Evolutionary conservation across 2,113 vertebrate genomes (phyloP).

Genomic region (Sprattus sprattus): DNA sequence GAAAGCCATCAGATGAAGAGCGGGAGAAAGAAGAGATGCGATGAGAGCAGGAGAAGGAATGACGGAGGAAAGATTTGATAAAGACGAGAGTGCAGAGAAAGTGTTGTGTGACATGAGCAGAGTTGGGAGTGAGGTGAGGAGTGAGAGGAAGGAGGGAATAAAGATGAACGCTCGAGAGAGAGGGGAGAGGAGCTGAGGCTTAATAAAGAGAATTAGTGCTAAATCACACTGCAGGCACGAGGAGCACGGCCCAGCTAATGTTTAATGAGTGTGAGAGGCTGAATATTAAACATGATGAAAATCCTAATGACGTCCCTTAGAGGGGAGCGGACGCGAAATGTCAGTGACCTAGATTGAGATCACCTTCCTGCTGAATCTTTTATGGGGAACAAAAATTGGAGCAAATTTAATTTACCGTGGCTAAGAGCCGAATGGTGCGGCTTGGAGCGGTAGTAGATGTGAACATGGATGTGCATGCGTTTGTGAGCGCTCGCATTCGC

Average conservation of each 20-base stretch:
- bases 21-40: background rate
- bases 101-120: background rate
- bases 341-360: constrained; percentile 59
- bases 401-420: constrained; percentile 58
- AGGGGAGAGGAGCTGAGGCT: constrained; percentile 26
- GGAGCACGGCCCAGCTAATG: constrained; percentile 26
- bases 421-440: constrained; percentile 36
- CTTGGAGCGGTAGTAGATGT: constrained; percentile 27
- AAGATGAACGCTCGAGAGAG: background rate
- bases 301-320: constrained; percentile 54
- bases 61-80: constrained; percentile 25
- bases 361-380: constrained; percentile 59
- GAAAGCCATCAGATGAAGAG: no score
- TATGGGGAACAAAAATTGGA: constrained; percentile 58
- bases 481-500: background rate
- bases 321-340: constrained; percentile 49
- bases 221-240: constrained; percentile 32
- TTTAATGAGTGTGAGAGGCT: constrained; percentile 47
- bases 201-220: constrained; percentile 46
- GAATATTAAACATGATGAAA: constrained; percentile 58
- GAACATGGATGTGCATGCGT: background rate
- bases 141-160: background rate
- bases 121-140: background rate
- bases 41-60: background rate
- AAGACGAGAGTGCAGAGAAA: constrained; percentile 3